phyloP scores from a whole-genome alignment of 2,888 invertebrate species.

The Hydriomena furcata region DNA sequence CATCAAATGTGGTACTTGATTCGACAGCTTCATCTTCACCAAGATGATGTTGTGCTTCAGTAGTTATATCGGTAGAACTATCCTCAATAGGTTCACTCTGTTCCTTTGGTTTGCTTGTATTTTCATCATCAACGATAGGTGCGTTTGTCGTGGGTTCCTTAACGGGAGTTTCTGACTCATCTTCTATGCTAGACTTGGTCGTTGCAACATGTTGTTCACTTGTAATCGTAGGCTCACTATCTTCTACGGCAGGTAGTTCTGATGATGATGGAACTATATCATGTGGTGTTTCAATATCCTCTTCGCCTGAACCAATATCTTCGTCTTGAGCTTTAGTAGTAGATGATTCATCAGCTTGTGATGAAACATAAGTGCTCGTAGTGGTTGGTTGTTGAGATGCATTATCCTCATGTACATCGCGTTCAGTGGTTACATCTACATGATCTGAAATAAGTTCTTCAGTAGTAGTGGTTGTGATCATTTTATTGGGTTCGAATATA shows the following conservation, averaged over 20 bases:
- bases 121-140: slow-evolving; percentile 16
- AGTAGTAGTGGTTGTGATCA: slow-evolving; percentile 21
- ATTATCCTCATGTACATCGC: slow-evolving; percentile 9
- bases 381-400: slow-evolving; percentile 17
- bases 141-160: slow-evolving; percentile 11
- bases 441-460: slow-evolving; percentile 15
- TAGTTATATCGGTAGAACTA: slow-evolving; percentile 5
- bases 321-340: slow-evolving; percentile 25
- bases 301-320: slow-evolving; percentile 34
- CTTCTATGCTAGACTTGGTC: slow-evolving; percentile 13
- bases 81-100: slow-evolving; percentile 10
- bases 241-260: slow-evolving; percentile 9
- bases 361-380: slow-evolving; percentile 17
- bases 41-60: slow-evolving; percentile 11
- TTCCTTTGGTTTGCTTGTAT: slow-evolving; percentile 11
- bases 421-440: slow-evolving; percentile 9
- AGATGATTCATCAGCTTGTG: slow-evolving; percentile 26
- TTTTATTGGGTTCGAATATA: slow-evolving; percentile 32
- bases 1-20: slow-evolving; percentile 22
- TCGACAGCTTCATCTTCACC: slow-evolving; percentile 20
- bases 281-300: slow-evolving; percentile 29
- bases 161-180: slow-evolving; percentile 2
- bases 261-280: slow-evolving; percentile 15
- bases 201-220: slow-evolving; percentile 10
- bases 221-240: slow-evolving; percentile 9